Conservation (phyloP, 2,888 invertebrate species). For the Trissonchulus latispiculum region DNA sequence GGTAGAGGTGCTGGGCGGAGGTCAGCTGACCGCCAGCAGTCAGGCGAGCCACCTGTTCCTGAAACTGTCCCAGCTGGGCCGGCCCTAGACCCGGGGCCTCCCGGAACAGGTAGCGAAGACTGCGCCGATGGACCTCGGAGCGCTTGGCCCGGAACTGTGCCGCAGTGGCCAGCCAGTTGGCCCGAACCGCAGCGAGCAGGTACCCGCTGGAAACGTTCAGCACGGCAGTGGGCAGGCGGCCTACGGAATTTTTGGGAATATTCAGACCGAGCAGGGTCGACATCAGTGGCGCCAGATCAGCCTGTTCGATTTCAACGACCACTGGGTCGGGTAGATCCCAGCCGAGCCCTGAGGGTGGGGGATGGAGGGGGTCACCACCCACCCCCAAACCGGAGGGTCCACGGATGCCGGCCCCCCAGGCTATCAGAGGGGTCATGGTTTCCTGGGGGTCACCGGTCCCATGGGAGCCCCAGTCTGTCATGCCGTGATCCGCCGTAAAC, state of each 20-base stretch:
- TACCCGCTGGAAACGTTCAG: slow-evolving; percentile 54
- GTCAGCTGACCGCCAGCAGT: slow-evolving; percentile 26
- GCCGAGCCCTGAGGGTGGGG: too few species aligned
- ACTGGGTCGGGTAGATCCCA: too few species aligned
- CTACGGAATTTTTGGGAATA: slow-evolving; percentile 77
- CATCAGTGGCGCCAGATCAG: slow-evolving; percentile 82
- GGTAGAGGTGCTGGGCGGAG: slow-evolving; percentile 32
- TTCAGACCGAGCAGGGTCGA: slow-evolving; percentile 70
- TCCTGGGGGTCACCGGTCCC: slow-evolving; percentile 79
- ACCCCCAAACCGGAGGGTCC: slow-evolving; percentile 31
- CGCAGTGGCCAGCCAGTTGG: slow-evolving; percentile 66
- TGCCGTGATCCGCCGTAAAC: slow-evolving; percentile 90
- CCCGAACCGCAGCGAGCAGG: slow-evolving; percentile 59
- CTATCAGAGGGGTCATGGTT: slow-evolving; percentile 80
- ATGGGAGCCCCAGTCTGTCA: slow-evolving; percentile 98
- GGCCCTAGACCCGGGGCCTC: slow-evolving; percentile 36
- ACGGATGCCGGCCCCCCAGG: slow-evolving; percentile 95
- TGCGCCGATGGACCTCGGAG: slow-evolving; percentile 53
- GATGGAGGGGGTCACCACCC: slow-evolving; percentile 30
- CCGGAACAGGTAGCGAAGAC: slow-evolving; percentile 42
- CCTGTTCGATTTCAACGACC: slow-evolving; percentile 57
- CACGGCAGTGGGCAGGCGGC: slow-evolving; percentile 54
- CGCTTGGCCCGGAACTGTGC: too few species aligned
- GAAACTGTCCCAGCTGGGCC: slow-evolving; percentile 7
- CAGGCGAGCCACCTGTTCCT: background rate